Percentiles rank a stretch among this genome's conserved stretches.
phyloP scores from a whole-genome alignment of 2,888 invertebrate genomes.

The Dryadula phaetusa region DNA sequence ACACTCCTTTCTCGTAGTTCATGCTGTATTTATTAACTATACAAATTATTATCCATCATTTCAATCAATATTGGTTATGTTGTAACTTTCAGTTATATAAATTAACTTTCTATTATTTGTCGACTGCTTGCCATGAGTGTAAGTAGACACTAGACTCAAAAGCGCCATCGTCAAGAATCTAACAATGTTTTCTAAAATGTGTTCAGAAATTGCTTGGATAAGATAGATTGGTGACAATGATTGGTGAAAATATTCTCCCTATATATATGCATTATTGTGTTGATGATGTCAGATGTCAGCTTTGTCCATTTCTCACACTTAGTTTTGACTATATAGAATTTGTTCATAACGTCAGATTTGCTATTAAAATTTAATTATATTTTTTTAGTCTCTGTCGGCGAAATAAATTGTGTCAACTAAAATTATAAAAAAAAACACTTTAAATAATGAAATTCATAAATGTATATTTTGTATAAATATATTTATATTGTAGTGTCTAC shows the following conservation, averaged over 20 bases:
- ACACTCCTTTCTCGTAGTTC: conserved; percentile 52
- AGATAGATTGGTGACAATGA: conserved; percentile 36
- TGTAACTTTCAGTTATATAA: conserved; percentile 72
- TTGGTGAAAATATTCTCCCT: too few relatives aligned
- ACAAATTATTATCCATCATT: conserved; percentile 62
- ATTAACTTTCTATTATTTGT: conserved; percentile 68
- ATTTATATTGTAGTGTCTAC: not conserved
- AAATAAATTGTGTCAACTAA: not conserved
- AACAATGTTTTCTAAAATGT: conserved; percentile 24
- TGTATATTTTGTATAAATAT: not conserved
- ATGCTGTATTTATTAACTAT: conserved; percentile 60
- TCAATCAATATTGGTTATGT: conserved; percentile 67
- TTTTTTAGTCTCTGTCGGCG: not conserved
- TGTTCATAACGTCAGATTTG: too few relatives aligned
- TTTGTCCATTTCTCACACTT: too few relatives aligned
- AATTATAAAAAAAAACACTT: not conserved
- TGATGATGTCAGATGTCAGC: too few relatives aligned
- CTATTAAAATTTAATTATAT: too few relatives aligned
- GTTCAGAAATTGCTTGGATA: conserved; percentile 20
- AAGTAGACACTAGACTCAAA: conserved; percentile 17
- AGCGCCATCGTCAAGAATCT: conserved; percentile 35
- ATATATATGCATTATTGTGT: too few relatives aligned
- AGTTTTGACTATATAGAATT: too few relatives aligned
- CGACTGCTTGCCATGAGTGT: conserved; percentile 23
- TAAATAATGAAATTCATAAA: not conserved